Conservation (phyloP, 2,888 invertebrate genomes). For the Epinotia nisella region DNA sequence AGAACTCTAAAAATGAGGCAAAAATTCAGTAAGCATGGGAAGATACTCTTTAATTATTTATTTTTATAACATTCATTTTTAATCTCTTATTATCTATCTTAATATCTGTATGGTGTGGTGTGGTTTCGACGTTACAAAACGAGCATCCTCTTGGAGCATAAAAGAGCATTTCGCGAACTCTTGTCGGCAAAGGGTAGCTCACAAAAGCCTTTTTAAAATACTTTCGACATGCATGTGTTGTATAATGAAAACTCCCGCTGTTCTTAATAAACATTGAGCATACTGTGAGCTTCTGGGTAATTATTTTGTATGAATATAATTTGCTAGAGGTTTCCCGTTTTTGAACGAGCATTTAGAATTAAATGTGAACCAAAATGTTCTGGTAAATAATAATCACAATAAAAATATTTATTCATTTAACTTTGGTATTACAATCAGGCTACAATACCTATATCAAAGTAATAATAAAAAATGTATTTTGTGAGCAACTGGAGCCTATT, state of each 20-base stretch:
- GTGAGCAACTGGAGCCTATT: too few species aligned
- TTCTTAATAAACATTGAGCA: slow-evolving; percentile 65
- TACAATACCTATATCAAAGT: too few species aligned
- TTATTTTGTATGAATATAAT: slow-evolving; percentile 56
- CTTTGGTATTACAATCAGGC: too few species aligned
- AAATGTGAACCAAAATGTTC: background rate
- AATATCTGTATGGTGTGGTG: slow-evolving; percentile 43
- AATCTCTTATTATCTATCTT: too few species aligned
- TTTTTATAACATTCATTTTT: too few species aligned
- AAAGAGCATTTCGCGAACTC: slow-evolving; percentile 76
- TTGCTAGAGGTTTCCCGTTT: slow-evolving; percentile 31
- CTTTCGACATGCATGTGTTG: slow-evolving; percentile 72
- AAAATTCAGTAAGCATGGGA: background rate
- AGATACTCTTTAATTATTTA: background rate
- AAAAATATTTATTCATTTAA: background rate
- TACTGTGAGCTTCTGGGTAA: slow-evolving; percentile 64
- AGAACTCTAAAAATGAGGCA: background rate
- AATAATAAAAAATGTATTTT: too few species aligned
- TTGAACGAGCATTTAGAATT: slow-evolving; percentile 22
- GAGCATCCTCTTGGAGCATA: slow-evolving; percentile 66
- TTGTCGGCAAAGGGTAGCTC: slow-evolving; percentile 68
- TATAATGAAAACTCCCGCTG: slow-evolving; percentile 63
- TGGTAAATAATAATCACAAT: background rate
- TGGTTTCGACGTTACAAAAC: slow-evolving; percentile 72
- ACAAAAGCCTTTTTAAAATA: slow-evolving; percentile 80